Conservation (phyloP, 2,113 vertebrate genomes). For the Callorhinus ursinus region DNA sequence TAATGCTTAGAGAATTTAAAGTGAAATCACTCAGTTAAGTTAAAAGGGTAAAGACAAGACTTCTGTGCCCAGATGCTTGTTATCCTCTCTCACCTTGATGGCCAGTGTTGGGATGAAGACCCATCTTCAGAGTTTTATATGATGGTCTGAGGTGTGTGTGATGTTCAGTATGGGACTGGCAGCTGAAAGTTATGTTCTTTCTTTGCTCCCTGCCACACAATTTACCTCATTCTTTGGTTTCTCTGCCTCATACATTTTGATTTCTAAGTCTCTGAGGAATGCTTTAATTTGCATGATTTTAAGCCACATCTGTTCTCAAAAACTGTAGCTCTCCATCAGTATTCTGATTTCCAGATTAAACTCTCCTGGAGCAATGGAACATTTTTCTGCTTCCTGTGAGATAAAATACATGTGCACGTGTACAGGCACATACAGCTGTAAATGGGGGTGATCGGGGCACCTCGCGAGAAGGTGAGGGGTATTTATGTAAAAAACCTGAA, state of each 20-base stretch:
- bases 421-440: neutral
- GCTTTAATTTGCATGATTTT: slow-evolving; percentile 66
- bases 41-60: neutral
- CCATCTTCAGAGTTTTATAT: neutral
- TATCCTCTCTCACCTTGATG: neutral
- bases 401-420: neutral
- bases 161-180: neutral
- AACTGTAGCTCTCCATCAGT: neutral
- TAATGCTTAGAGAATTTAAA: neutral
- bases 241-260: slow-evolving; percentile 47
- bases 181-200: neutral
- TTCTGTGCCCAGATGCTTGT: too few species aligned
- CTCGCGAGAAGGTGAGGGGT: neutral
- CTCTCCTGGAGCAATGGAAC: neutral
- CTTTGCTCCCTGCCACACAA: neutral
- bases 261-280: slow-evolving; percentile 35
- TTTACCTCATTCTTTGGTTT: slow-evolving; percentile 51
- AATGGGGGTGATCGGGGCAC: neutral
- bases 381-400: neutral
- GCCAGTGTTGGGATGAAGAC: neutral
- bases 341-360: slow-evolving; percentile 49
- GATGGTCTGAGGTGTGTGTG: neutral
- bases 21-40: neutral
- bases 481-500: neutral
- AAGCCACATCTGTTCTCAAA: slow-evolving; percentile 58